Evolutionary conservation across 2,797 vertebrate species (phyloP).

Genomic region (Liasis olivaceus): DNA sequence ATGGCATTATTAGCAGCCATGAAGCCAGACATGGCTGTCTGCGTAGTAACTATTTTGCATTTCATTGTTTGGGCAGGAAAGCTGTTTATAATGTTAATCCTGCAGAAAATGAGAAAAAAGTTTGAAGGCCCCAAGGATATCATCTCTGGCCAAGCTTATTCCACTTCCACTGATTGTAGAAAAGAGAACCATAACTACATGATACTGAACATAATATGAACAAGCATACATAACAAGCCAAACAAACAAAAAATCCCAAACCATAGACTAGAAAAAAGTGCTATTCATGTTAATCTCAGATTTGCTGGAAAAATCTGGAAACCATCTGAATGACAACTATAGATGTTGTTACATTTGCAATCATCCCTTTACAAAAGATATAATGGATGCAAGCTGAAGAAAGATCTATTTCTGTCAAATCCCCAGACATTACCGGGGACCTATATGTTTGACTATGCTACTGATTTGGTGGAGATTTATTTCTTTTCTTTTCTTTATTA

Average conservation of each 20-base stretch:
- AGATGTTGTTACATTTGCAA: background rate
- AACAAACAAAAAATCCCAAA: background rate
- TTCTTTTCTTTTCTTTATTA: background rate
- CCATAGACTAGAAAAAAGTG: background rate
- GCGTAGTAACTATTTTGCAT: conserved; percentile 11
- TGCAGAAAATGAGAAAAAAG: conserved; percentile 16
- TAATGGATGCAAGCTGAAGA: background rate
- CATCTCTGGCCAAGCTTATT: conserved; percentile 22
- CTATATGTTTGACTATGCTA: background rate
- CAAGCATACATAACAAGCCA: background rate
- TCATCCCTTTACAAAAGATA: background rate
- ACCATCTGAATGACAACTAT: background rate
- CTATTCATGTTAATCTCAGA: background rate
- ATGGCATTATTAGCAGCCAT: background rate
- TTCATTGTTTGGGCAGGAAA: conserved; percentile 30
- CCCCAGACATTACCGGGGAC: background rate
- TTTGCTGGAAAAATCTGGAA: background rate
- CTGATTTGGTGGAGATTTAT: background rate
- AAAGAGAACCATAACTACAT: background rate
- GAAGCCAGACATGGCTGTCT: background rate
- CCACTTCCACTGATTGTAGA: background rate
- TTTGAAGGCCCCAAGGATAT: background rate
- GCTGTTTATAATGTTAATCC: conserved; percentile 36
- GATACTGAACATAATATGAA: background rate
- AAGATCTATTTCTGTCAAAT: background rate